Conservation (phyloP, 2,888 invertebrate species). For the Zaprionus obscuricornis region DNA sequence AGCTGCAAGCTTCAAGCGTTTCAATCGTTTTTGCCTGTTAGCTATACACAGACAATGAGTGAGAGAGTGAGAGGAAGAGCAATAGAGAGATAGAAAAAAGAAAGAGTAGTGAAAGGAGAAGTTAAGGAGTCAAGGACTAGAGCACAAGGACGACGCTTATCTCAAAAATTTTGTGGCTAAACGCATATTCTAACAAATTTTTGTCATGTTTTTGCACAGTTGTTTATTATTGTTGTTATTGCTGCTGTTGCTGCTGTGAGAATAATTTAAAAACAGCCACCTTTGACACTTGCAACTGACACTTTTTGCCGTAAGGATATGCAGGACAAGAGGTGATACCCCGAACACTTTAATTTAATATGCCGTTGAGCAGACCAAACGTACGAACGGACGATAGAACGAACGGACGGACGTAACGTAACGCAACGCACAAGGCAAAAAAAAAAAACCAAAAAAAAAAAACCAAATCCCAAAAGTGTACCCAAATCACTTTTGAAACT, state of each 20-base stretch:
- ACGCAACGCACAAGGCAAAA: background rate
- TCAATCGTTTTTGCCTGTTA: constrained; percentile 15
- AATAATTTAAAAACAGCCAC: constrained; percentile 75
- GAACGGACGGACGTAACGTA: constrained; percentile 1
- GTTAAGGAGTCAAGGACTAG: too few relatives aligned
- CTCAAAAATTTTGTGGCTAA: constrained; percentile 61
- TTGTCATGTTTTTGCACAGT: constrained; percentile 53
- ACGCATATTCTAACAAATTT: constrained; percentile 74
- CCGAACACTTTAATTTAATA: constrained; percentile 74
- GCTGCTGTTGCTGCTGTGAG: constrained; percentile 29
- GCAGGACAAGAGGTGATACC: constrained; percentile 52
- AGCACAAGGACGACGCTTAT: constrained; percentile 52
- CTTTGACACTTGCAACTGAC: constrained; percentile 79
- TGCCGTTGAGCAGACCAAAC: constrained; percentile 66
- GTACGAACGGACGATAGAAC: constrained; percentile 1
- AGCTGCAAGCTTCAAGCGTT: constrained; percentile 31
- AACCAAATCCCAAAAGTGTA: constrained; percentile 74
- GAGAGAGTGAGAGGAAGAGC: constrained; percentile 2
- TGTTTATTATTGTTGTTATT: constrained; percentile 21
- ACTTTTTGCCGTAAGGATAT: constrained; percentile 42
- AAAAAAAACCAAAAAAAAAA: constrained; percentile 16
- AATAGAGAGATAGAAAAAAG: background rate
- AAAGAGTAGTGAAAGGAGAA: background rate
- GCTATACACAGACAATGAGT: background rate
- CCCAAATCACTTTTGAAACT: constrained; percentile 80